A percentile compares a stretch with the other conserved stretches of the same genome.
Conservation (phyloP, 2,113 vertebrate species). For the Channa argus region DNA sequence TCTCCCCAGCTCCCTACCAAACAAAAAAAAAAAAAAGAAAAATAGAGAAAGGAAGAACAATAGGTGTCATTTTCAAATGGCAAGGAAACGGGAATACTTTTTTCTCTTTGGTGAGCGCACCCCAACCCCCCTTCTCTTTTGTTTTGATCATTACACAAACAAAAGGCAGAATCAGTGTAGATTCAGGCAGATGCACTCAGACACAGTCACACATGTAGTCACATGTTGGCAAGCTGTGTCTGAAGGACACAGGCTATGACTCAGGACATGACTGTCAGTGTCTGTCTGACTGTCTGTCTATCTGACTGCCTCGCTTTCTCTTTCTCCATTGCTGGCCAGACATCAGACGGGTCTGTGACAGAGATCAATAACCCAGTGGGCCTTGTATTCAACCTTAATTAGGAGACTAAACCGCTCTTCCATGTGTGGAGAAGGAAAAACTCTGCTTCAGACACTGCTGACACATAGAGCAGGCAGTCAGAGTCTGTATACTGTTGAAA, state of each 20-base stretch:
- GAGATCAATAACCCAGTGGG: slow-evolving; percentile 86
- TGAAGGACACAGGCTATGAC: slow-evolving; percentile 69
- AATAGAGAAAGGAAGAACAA: slow-evolving; percentile 64
- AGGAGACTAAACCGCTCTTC: slow-evolving; percentile 81
- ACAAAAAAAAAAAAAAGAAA: slow-evolving; percentile 43
- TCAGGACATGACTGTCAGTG: slow-evolving; percentile 60
- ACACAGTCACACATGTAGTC: slow-evolving; percentile 37
- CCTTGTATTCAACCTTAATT: slow-evolving; percentile 85
- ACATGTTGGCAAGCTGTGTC: slow-evolving; percentile 49
- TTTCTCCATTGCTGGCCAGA: slow-evolving; percentile 67
- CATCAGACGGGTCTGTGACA: slow-evolving; percentile 81
- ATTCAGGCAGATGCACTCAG: slow-evolving; percentile 42
- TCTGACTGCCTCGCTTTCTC: background rate
- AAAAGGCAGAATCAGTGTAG: slow-evolving; percentile 50
- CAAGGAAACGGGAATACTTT: slow-evolving; percentile 53
- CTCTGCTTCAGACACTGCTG: slow-evolving; percentile 68
- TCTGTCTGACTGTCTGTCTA: slow-evolving; percentile 26
- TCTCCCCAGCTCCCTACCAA: slow-evolving; percentile 58
- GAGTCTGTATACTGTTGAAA: background rate
- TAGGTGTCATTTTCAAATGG: slow-evolving; percentile 68
- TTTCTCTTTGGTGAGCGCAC: slow-evolving; percentile 41
- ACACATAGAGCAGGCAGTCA: slow-evolving; percentile 65
- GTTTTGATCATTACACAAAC: slow-evolving; percentile 66
- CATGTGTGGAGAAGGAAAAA: slow-evolving; percentile 76
- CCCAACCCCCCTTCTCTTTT: slow-evolving; percentile 6